Evolutionary conservation across 2,797 vertebrate species (phyloP).

Genomic region (Poecilia wingei): DNA sequence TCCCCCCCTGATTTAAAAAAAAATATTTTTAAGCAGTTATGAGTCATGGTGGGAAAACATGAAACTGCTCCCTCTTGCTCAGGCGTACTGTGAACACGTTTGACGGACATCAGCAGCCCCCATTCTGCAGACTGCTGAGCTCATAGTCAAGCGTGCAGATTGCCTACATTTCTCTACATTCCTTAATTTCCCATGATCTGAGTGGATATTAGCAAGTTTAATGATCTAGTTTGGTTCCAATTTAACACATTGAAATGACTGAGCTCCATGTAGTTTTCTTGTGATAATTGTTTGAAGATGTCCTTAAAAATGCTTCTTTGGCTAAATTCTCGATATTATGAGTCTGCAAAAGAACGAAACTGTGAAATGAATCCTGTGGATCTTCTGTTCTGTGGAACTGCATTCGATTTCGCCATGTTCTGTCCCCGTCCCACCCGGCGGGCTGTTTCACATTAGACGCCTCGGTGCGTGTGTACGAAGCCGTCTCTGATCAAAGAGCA

Average conservation of each 20-base stretch:
- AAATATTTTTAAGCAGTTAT: not conserved
- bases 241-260: not conserved
- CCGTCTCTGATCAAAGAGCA: conserved; percentile 25
- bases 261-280: not conserved
- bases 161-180: no score
- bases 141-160: no score
- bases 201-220: not conserved
- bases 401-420: not conserved
- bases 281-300: not conserved
- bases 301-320: not conserved
- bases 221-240: not conserved
- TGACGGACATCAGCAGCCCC: no score
- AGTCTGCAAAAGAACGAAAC: not conserved
- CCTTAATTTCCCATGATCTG: no score
- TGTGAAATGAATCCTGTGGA: not conserved
- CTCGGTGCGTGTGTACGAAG: not conserved
- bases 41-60: not conserved
- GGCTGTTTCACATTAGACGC: conserved; percentile 10
- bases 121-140: no score
- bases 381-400: not conserved
- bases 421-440: conserved; percentile 3
- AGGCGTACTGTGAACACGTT: no score
- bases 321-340: not conserved
- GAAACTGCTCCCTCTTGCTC: no score
- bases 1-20: no score